Evolutionary conservation across 2,113 vertebrate species (phyloP).

Genomic region (Calyptommatus sinebrachiatus): DNA sequence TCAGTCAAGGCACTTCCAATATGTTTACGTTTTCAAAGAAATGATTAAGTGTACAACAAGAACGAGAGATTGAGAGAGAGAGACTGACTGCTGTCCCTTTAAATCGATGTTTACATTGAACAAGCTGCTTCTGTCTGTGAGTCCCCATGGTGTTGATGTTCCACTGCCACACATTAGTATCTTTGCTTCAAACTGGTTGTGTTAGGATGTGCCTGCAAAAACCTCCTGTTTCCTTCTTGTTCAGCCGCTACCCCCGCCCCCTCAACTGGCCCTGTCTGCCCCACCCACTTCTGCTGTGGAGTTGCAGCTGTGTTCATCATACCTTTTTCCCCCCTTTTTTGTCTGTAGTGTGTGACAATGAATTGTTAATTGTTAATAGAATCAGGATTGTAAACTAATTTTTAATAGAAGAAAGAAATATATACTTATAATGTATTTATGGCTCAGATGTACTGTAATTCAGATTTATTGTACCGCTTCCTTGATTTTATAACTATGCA

Average conservation of each 20-base stretch:
- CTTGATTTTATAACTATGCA: constrained; percentile 98
- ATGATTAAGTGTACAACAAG: constrained; percentile 77
- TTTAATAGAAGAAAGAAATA: constrained; percentile 82
- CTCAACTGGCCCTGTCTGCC: constrained; percentile 7
- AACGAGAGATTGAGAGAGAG: constrained; percentile 67
- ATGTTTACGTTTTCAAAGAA: constrained; percentile 99
- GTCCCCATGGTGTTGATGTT: constrained; percentile 82
- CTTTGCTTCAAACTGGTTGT: constrained; percentile 78
- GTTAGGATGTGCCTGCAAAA: constrained; percentile 72
- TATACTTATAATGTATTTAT: constrained; percentile 83
- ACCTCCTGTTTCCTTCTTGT: constrained; percentile 60
- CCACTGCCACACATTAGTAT: constrained; percentile 76
- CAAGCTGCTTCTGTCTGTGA: constrained; percentile 93
- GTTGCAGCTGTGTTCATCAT: constrained; percentile 78
- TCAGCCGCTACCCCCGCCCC: constrained; percentile 35
- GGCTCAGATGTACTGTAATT: constrained; percentile 83
- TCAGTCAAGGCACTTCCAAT: constrained; percentile 93
- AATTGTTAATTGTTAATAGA: constrained; percentile 83
- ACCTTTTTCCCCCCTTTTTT: constrained; percentile 64
- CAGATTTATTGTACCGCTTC: constrained; percentile 88
- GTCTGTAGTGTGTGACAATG: constrained; percentile 80
- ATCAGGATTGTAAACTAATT: constrained; percentile 83
- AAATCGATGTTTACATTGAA: constrained; percentile 88
- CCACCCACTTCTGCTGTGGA: constrained; percentile 61
- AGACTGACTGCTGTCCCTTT: constrained; percentile 80